These are phyloP conservation scores for Anguilla rostrata DNA, from an alignment of 2,113 vertebrate genomes.

Conservation along the genomic window DNA sequence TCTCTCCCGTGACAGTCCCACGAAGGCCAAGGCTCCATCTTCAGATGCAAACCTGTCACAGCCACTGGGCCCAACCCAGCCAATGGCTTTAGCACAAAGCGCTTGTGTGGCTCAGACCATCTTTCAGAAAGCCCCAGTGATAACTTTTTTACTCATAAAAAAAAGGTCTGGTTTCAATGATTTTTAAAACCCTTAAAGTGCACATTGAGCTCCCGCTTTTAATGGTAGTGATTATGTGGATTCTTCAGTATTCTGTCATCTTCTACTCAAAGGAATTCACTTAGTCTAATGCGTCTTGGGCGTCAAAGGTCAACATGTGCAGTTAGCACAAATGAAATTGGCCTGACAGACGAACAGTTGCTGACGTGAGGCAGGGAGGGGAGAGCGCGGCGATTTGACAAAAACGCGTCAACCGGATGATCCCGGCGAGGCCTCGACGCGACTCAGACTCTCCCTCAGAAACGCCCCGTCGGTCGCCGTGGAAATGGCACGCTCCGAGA, in stretches of 20 bases:
- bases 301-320: not conserved
- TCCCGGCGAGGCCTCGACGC: not conserved
- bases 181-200: not conserved
- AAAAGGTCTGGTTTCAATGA: not conserved
- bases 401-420: not conserved
- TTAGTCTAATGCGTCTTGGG: not conserved
- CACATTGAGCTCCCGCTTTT: not conserved
- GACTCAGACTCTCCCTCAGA: not conserved
- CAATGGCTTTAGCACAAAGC: not conserved
- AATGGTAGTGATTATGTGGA: not conserved
- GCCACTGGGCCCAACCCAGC: not conserved
- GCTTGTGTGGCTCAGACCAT: not conserved
- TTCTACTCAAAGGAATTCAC: not conserved
- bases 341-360: not conserved
- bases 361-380: not conserved
- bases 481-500: not conserved
- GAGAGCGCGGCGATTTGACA: not conserved
- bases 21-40: not conserved
- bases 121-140: not conserved
- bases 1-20: not conserved
- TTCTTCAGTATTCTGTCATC: not conserved
- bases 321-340: not conserved
- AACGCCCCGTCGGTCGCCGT: not conserved
- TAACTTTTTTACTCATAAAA: not conserved
- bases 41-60: not conserved